A percentile compares a stretch with the other conserved stretches of the same genome.
Conservation (phyloP, 2,797 vertebrate genomes). For the Catharus ustulatus region DNA sequence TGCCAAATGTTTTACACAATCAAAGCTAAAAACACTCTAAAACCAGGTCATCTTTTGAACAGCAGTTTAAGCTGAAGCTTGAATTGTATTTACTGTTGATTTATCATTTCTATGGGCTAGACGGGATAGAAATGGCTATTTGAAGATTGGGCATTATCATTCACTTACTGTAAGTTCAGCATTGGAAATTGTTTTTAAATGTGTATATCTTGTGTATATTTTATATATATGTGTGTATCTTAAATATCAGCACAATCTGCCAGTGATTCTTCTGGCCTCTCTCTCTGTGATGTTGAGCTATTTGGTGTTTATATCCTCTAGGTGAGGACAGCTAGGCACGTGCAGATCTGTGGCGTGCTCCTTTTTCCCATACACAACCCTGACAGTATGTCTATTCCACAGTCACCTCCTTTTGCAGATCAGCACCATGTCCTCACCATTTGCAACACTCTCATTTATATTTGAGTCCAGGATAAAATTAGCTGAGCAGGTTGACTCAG, state of each 20-base stretch:
- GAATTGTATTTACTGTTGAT: neutral
- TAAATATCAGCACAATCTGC: neutral
- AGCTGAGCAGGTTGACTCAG: neutral
- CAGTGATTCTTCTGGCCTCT: neutral
- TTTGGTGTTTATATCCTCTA: neutral
- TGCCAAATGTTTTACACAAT: conserved; percentile 25
- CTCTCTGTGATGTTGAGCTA: neutral
- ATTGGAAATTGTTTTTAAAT: neutral
- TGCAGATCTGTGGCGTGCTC: accelerated
- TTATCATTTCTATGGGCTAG: neutral
- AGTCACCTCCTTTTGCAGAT: neutral
- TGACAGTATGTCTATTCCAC: neutral
- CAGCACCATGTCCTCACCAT: neutral
- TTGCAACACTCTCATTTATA: neutral
- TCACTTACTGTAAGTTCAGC: neutral
- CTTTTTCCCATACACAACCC: neutral
- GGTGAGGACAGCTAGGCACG: neutral
- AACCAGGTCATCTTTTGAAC: neutral
- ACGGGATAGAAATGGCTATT: neutral
- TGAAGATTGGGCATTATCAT: neutral
- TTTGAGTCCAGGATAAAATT: neutral
- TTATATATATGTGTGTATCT: neutral
- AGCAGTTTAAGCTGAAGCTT: neutral
- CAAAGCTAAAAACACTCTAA: neutral
- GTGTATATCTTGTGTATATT: no score